Evolutionary conservation across 2,797 vertebrate species (phyloP).

Genomic region (Eleutherodactylus coqui): DNA sequence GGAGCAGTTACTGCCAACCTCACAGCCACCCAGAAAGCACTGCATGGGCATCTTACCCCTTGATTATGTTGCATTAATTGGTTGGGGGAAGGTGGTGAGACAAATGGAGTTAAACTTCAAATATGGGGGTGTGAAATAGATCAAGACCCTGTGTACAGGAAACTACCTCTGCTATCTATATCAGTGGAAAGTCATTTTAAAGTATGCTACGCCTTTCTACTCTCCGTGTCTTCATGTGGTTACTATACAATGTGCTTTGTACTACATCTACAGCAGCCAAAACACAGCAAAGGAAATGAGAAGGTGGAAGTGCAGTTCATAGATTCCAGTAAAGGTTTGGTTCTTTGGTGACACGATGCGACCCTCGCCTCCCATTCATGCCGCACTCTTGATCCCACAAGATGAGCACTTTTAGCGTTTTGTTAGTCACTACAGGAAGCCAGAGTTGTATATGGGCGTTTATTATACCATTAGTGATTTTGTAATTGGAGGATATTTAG

Average conservation of each 20-base stretch:
- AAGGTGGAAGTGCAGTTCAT: conserved; percentile 15
- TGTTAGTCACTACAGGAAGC: not conserved
- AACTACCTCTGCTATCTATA: no score
- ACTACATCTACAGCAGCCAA: not conserved
- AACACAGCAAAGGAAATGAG: conserved; percentile 38
- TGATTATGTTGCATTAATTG: no score
- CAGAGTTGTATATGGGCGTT: not conserved
- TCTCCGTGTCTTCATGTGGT: not conserved
- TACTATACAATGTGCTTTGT: not conserved
- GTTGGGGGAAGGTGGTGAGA: no score
- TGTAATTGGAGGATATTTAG: not conserved
- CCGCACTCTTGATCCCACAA: not conserved
- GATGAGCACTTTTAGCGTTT: not conserved
- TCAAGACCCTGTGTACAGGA: no score
- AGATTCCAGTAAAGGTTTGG: conserved; percentile 37
- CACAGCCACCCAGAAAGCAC: no score
- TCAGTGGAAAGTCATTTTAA: no score
- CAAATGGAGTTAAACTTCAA: no score
- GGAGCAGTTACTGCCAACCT: no score
- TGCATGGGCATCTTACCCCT: no score
- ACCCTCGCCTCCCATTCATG: conserved; percentile 10
- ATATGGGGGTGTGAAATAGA: no score
- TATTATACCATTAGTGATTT: not conserved
- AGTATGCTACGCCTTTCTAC: not conserved
- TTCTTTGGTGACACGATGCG: not conserved